Base-by-base conservation (phyloP, 2,113 vertebrate species). In the Spermophilus dauricus region DNA sequence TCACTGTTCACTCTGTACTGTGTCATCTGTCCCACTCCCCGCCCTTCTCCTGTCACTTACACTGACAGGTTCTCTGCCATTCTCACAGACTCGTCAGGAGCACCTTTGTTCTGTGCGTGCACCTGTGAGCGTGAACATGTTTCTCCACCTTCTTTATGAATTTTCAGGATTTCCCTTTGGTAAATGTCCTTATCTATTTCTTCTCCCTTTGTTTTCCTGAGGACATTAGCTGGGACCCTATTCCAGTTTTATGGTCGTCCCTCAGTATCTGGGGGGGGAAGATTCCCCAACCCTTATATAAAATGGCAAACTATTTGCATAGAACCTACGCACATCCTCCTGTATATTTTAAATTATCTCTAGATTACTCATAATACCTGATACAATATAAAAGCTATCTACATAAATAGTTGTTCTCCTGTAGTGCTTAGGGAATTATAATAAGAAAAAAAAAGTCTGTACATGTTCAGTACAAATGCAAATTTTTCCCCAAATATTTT, bases 141-240 rank as follows among this genome's bases (percentile, higher is more conserved):
- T 81, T 63, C 53, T 45, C 34, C 32, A 48, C 72, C 58, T 93
- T 72, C 42, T 58, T 73, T 53, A 37, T 56, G n/a, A 85, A 67
- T 76, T 45, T 92, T 65, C 51, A 69, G 16, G 26, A 67, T 86
- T 97, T 95, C 65, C 32, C 72, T 26, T 85, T 91, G n/a, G 37
- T 34, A 72, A 89, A 92, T 69, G 76, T 82, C 76, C 28, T 93
- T 26, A 4, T 76, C 37, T 72, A 61, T 69, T 73, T 13, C 11
- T 63, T 51, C 63, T 69, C 63, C 45, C 28, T 67, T 81, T 39
- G 24, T 37, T 94, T 94, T 88, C 65, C 91, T 65, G 56, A 89
- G 5, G 61, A n/a, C 0, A 39, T 92, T 70, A 87, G 12, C 63
- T 28, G 65, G n/a, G 53, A 53, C 34, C 39, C 12, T 91, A 9